Evolutionary conservation across 2,113 vertebrate species (phyloP).

Genomic region (Scomber japonicus): DNA sequence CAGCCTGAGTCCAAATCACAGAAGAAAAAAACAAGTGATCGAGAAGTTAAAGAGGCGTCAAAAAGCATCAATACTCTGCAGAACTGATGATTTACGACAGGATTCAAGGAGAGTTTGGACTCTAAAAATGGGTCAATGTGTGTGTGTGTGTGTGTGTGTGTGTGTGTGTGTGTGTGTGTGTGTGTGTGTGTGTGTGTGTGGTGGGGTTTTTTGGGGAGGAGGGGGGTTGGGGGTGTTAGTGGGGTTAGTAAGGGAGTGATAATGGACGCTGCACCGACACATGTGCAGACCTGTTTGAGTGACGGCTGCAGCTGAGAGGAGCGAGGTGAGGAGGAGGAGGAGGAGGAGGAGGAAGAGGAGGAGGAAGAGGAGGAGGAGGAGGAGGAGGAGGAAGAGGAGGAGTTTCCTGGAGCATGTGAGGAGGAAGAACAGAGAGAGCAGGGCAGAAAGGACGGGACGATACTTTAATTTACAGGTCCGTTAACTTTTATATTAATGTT

Average conservation of each 20-base stretch:
- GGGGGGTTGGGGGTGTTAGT: too few species aligned
- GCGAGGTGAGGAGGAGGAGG: conserved; percentile 6
- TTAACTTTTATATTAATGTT: too few species aligned
- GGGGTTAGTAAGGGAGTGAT: background rate
- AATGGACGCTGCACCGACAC: conserved; percentile 9
- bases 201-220: background rate
- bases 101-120: background rate
- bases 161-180: too few species aligned
- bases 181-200: too few species aligned
- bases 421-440: too few species aligned
- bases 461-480: too few species aligned
- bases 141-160: too few species aligned
- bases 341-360: background rate
- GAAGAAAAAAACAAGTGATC: conserved; percentile 32
- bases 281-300: conserved; percentile 65
- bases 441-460: too few species aligned
- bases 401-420: too few species aligned
- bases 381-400: too few species aligned
- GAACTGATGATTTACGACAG: background rate
- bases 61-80: background rate
- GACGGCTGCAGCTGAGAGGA: conserved; percentile 82
- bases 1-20: conserved; percentile 20
- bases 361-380: background rate
- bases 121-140: background rate
- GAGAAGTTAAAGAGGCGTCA: too few species aligned